Evolutionary conservation across 2,888 invertebrate genomes (phyloP).

Genomic region (Aporophyla lueneburgensis): DNA sequence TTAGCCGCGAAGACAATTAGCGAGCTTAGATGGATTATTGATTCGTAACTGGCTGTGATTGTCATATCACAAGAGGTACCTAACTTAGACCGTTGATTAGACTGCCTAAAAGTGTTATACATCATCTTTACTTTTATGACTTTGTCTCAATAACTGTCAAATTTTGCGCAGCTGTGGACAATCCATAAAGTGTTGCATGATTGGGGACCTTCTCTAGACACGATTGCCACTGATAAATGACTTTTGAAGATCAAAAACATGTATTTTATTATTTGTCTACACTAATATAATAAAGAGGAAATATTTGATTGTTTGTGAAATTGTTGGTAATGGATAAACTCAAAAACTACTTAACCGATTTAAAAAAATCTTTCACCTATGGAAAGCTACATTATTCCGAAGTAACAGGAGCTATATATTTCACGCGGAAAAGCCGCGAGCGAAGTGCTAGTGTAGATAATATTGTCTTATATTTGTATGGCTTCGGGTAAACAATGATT

Average conservation of each 20-base stretch:
- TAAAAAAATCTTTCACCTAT: too few species aligned
- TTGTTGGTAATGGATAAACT: too few species aligned
- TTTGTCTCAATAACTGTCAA: background rate
- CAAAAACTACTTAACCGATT: too few species aligned
- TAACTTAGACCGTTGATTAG: background rate
- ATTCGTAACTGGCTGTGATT: slow-evolving; percentile 15
- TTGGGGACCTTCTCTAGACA: background rate
- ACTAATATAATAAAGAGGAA: too few species aligned
- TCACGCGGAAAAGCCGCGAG: too few species aligned
- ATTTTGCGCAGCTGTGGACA: background rate
- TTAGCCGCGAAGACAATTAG: slow-evolving; percentile 34
- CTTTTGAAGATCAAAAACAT: background rate
- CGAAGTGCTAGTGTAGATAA: too few species aligned
- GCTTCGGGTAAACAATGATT: background rate
- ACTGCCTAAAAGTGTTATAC: background rate
- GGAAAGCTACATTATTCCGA: too few species aligned
- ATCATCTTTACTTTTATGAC: background rate
- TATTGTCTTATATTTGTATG: background rate
- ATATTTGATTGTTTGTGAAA: too few species aligned
- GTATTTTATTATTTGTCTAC: too few species aligned
- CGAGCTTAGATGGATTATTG: slow-evolving; percentile 28
- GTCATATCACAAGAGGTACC: background rate
- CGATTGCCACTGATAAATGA: background rate
- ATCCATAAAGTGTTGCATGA: background rate
- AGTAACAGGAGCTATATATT: too few species aligned